phyloP scores from a whole-genome alignment of 2,888 invertebrate species.

The Pseudoips prasinana region DNA sequence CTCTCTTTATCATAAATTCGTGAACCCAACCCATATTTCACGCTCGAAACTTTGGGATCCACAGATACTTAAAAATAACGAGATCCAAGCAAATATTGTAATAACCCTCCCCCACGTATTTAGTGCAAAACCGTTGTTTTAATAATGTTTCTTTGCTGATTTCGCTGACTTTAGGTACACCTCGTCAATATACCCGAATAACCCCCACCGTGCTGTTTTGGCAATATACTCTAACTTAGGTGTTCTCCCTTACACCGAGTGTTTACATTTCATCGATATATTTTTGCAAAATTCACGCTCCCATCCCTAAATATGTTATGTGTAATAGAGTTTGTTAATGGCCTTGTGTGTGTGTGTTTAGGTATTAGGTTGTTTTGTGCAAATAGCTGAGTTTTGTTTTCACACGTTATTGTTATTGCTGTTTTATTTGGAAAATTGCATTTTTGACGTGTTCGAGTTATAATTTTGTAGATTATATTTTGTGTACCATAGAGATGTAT shows the following conservation, averaged over 20 bases:
- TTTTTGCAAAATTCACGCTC: conserved; percentile 53
- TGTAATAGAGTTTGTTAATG: conserved; percentile 63
- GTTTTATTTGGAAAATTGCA: conserved; percentile 27
- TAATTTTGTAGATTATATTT: too few species aligned
- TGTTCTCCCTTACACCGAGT: conserved; percentile 14
- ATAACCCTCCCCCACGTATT: conserved; percentile 57
- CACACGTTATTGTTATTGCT: conserved; percentile 40
- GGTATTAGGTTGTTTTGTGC: conserved; percentile 51
- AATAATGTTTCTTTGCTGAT: conserved; percentile 66
- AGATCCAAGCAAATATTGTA: conserved; percentile 79
- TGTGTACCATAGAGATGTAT: too few species aligned
- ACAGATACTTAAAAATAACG: conserved; percentile 81
- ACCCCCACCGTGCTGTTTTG: too few species aligned
- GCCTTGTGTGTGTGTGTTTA: conserved; percentile 48
- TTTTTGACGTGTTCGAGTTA: conserved; percentile 27
- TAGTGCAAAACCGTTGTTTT: conserved; percentile 61
- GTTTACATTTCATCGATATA: conserved; percentile 65
- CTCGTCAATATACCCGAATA: conserved; percentile 46
- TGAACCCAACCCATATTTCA: conserved; percentile 28
- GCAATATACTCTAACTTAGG: too few species aligned
- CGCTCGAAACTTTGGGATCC: conserved; percentile 59
- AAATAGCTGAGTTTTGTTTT: conserved; percentile 44
- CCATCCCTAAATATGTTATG: conserved; percentile 61
- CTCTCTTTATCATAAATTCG: conserved; percentile 36
- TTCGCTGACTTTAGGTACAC: conserved; percentile 34